Evolutionary conservation across 2,113 vertebrate genomes (phyloP), one percentile per base, ranked within the genome.

Genomic region (Narcine bancroftii): DNA sequence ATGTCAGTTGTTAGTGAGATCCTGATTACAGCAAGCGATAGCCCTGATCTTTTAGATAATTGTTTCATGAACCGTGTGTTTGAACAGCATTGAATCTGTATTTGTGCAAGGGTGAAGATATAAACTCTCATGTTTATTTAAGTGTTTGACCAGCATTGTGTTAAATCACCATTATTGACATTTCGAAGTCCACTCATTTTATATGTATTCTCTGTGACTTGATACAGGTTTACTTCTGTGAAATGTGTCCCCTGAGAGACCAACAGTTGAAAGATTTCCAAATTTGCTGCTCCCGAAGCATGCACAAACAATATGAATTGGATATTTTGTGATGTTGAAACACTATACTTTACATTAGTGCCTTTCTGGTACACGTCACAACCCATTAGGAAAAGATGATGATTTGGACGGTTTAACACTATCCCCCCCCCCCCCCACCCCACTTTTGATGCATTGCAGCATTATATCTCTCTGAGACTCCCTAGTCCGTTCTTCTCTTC

Each of bases 101-200:
- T 87, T 87, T 87, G 81, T 36, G 33, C 81, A 87, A 87, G 81
- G 53, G 33, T 60, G 81, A 15, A 87, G 56, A 36, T 60, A 36
- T 53, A 87, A 60, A 85, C 81, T 33, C 13, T 39, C 33, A 60
- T 87, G 81, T 87, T 87, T 87, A 60, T 60, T 87, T 87, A 60
- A 63, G 56, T 85, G 50, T 60, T 85, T n/a, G 13, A 60, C 81
- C 81, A 60, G 81, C 36, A 60, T 87, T 60, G 53, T 60, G 53
- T 17, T 56, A 21, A 42, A 87, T 87, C 81, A 85, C 50, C 50
- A 33, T 85, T 85, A 85, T 60, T 87, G 81, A 87, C 81, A 63
- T 87, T 87, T 56, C 6, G n/a, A 87, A 87, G 81, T 60, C 50
- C 81, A 87, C 17, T 56, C 60, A 33, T n/a, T 60, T 21, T 60